Base-by-base conservation (phyloP, 2,113 vertebrate genomes). In the Dolichallabes microphthalmus region DNA sequence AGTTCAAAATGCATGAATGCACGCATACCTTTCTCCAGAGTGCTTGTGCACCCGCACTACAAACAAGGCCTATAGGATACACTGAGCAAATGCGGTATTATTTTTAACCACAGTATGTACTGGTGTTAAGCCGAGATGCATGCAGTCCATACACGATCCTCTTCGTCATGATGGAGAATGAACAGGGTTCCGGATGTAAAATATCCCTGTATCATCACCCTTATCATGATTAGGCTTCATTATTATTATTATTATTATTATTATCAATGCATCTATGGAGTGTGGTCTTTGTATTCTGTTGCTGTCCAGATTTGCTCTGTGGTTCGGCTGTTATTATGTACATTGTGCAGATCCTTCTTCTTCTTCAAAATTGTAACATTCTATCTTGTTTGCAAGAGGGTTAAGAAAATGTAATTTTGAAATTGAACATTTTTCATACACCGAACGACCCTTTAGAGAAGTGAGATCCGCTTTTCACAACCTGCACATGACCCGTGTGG, bases 161-260 rank as follows among this genome's bases (percentile, higher is more conserved):
- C 74, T 81, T 55, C n/a, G 50, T 55, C 61, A 80, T 80, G 55
- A 66, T 82, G 15, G 39, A 10, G 6, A 32, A 77, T 78, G 68
- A 68, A 82, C 57, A 74, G 50, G 63, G 58, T 85, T 79, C 39
- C 25, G 11, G 25, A 76, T 64, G 35, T 32, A 19, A 75, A 52
- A 14, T 63, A 58, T 27, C 17, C 25, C 66, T 25, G 12, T 4
- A 71, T 11, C 7, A 39, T 61, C 82, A 76, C 61, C 66, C 27
- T 30, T 39, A 75, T 35, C 61, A 64, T 71, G 45, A 61, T 61
- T n/a, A 52, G 20, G 1, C 50, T 57, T 74, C 20, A 75, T 27
- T 13, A 75, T 75, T 0, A 75, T 53, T 3, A 19, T 55, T 17
- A 30, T 1, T 30, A 58, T 30, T 13, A 30, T 55, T 27, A 32